Evolutionary conservation across 1,140 invertebrate species (phyloP).

Genomic region (Drosophila busckii): DNA sequence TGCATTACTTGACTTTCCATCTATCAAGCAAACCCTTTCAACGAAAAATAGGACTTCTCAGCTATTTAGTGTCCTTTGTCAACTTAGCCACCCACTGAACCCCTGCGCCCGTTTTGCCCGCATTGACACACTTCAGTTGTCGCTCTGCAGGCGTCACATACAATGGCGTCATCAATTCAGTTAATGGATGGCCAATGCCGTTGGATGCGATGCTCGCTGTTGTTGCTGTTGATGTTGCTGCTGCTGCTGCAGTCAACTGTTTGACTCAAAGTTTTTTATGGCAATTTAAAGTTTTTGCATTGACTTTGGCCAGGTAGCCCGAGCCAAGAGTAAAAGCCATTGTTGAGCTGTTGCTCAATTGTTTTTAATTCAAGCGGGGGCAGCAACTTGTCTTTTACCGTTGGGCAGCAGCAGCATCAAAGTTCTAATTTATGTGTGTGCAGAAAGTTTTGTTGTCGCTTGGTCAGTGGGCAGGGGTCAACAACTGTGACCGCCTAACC

Average conservation of each 20-base stretch:
- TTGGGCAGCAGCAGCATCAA: slow-evolving; percentile 17
- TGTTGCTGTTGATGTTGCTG: neutral
- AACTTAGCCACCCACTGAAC: no score
- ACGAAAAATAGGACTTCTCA: no score
- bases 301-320: slow-evolving; percentile 21
- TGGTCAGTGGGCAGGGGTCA: slow-evolving; percentile 41
- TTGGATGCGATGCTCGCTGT: no score
- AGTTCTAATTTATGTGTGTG: slow-evolving; percentile 61
- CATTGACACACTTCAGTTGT: slow-evolving; percentile 26
- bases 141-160: slow-evolving; percentile 5
- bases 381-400: slow-evolving; percentile 29
- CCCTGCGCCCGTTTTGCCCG: neutral
- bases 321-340: neutral
- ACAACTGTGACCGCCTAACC: slow-evolving; percentile 64
- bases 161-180: slow-evolving; percentile 44
- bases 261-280: slow-evolving; percentile 52
- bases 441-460: slow-evolving; percentile 44
- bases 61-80: slow-evolving; percentile 10
- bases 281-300: slow-evolving; percentile 53
- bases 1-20: no score
- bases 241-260: slow-evolving; percentile 39
- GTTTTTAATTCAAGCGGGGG: slow-evolving; percentile 34
- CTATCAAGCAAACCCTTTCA: no score
- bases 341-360: slow-evolving; percentile 39
- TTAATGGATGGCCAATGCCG: slow-evolving; percentile 28